phyloP scores from a whole-genome alignment of 1,140 invertebrate genomes.

The Rhopalosiphum maidis region DNA sequence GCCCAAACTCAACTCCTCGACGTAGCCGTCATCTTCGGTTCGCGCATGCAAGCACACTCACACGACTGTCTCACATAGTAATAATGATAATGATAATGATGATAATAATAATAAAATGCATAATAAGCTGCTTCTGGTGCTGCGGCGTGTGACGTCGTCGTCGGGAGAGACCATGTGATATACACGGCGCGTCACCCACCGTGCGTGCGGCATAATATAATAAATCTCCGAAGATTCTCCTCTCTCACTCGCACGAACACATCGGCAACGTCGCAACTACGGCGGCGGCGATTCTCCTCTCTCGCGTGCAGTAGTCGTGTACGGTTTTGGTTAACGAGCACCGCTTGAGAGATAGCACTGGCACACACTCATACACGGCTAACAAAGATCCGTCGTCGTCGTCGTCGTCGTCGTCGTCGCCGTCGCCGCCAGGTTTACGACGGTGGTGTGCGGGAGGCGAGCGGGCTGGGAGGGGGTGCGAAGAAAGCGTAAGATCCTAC shows the following conservation, averaged over 20 bases:
- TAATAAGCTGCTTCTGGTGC: neutral
- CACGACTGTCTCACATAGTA: no score
- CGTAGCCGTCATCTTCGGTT: neutral
- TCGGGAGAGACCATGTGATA: constrained; percentile 42
- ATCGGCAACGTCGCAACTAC: constrained; percentile 52
- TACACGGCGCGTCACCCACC: constrained; percentile 45
- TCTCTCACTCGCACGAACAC: neutral
- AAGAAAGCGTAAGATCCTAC: constrained; percentile 55
- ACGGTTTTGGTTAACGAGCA: constrained; percentile 57
- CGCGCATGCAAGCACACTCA: neutral
- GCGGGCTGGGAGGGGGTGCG: neutral
- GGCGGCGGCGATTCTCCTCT: constrained; percentile 22
- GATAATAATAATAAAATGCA: constrained; percentile 39
- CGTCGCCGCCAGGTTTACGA: constrained; percentile 25
- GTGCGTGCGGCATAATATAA: constrained; percentile 24
- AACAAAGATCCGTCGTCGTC: constrained; percentile 54
- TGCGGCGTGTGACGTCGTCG: neutral
- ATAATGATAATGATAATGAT: neutral
- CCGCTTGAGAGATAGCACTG: constrained; percentile 47
- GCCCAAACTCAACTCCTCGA: neutral
- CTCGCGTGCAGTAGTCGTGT: constrained; percentile 52
- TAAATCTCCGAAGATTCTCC: constrained; percentile 57
- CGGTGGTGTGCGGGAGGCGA: neutral
- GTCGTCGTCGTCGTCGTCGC: neutral
- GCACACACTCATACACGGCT: neutral